Evolutionary conservation across 2,888 invertebrate genomes (phyloP).

Genomic region (Caenorhabditis drosophilae): DNA sequence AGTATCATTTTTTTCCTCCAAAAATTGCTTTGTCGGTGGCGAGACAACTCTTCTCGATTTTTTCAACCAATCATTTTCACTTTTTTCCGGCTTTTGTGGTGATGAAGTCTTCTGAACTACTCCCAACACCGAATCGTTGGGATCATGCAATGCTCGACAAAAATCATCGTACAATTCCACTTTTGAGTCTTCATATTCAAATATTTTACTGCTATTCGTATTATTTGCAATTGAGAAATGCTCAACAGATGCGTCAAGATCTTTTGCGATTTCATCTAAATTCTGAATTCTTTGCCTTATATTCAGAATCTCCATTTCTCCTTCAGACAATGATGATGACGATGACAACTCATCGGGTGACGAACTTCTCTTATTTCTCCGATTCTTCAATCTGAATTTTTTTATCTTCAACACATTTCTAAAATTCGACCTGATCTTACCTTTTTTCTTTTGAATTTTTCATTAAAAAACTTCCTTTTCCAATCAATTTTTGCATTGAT

Average conservation of each 20-base stretch:
- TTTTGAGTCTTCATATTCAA: neutral
- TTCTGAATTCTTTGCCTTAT: slow-evolving; percentile 42
- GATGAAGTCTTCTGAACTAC: slow-evolving; percentile 23
- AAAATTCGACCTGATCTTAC: neutral
- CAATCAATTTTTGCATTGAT: slow-evolving; percentile 14
- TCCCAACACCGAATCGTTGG: neutral
- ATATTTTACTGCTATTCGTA: neutral
- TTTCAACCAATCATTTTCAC: slow-evolving; percentile 8
- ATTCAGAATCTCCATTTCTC: slow-evolving; percentile 33
- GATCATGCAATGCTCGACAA: slow-evolving; percentile 27
- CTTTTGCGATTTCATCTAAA: slow-evolving; percentile 44
- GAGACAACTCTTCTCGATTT: slow-evolving; percentile 6
- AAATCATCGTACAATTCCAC: slow-evolving; percentile 33
- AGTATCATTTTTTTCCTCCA: too few species aligned
- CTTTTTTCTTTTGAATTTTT: neutral
- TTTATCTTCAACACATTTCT: too few species aligned
- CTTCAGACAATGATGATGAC: slow-evolving; percentile 29
- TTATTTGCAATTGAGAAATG: slow-evolving; percentile 18
- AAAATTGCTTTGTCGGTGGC: slow-evolving; percentile 9
- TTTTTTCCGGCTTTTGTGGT: slow-evolving; percentile 17
- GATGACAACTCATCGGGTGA: slow-evolving; percentile 11
- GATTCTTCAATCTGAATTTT: too few species aligned
- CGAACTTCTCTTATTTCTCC: neutral
- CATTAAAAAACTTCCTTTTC: neutral
- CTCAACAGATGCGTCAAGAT: slow-evolving; percentile 43